A percentile compares a stretch with the other conserved stretches of the same genome.
Conservation (phyloP, 2,888 invertebrate species). For the Macrophya annulata region DNA sequence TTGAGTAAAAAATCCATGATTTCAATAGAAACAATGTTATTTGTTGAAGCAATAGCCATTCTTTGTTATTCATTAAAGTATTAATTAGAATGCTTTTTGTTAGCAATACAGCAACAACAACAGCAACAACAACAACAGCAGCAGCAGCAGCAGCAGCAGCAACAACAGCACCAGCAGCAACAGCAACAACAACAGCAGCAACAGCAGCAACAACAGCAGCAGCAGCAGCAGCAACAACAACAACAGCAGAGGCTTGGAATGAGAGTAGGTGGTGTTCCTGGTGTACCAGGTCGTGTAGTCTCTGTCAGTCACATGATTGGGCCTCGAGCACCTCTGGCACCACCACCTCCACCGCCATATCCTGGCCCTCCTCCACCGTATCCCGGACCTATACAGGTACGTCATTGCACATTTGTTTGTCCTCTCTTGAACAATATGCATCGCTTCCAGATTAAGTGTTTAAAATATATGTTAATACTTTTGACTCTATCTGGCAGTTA, state of each 20-base stretch:
- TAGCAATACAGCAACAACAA: conserved; percentile 65
- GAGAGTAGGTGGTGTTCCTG: conserved; percentile 70
- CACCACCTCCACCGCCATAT: conserved; percentile 85
- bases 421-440: conserved; percentile 78
- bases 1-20: not conserved
- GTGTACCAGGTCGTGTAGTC: conserved; percentile 75
- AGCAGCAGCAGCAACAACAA: conserved; percentile 79
- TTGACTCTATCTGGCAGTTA: conserved; percentile 59
- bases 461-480: conserved; percentile 68
- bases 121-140: conserved; percentile 62
- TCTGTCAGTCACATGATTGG: conserved; percentile 77
- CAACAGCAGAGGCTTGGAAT: conserved; percentile 70
- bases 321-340: conserved; percentile 77
- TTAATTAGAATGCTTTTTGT: conserved; percentile 42
- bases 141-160: conserved; percentile 62
- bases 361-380: conserved; percentile 88
- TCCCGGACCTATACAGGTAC: conserved; percentile 82
- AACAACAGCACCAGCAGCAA: conserved; percentile 62
- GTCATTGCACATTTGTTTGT: conserved; percentile 64
- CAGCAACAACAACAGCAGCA: conserved; percentile 74
- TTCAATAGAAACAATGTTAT: not conserved
- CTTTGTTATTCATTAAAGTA: conserved; percentile 53
- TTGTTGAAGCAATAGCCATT: conserved; percentile 43
- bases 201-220: conserved; percentile 69
- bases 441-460: conserved; percentile 72